A percentile compares a stretch with the other conserved stretches of the same genome.
Conservation (phyloP, 2,888 invertebrate species). For the Blastobasis lacticolella region DNA sequence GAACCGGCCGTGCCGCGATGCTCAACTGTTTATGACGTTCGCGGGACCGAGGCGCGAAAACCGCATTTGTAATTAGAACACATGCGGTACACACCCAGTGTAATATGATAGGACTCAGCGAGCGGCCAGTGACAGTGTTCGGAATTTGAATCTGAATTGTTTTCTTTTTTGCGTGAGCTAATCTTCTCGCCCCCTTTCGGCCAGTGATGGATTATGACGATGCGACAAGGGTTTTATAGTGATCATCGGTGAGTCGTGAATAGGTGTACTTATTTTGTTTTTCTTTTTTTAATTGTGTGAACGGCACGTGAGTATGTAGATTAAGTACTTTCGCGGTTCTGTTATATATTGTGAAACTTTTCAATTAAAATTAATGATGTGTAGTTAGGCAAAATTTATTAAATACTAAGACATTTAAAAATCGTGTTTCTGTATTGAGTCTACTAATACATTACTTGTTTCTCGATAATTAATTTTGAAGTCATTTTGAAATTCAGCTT, state of each 20-base stretch:
- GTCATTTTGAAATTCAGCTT: too few relatives aligned
- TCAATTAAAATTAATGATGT: too few relatives aligned
- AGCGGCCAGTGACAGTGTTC: slow-evolving; percentile 44
- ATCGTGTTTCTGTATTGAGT: too few relatives aligned
- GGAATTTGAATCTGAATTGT: slow-evolving; percentile 12
- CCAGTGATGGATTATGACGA: slow-evolving; percentile 40
- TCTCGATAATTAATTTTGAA: too few relatives aligned
- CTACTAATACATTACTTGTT: too few relatives aligned
- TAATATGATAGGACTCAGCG: slow-evolving; percentile 29
- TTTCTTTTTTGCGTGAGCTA: slow-evolving; percentile 2
- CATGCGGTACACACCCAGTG: slow-evolving; percentile 6
- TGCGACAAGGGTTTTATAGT: slow-evolving; percentile 63
- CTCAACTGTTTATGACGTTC: slow-evolving; percentile 31
- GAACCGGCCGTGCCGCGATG: slow-evolving; percentile 43
- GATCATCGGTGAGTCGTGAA: slow-evolving; percentile 59
- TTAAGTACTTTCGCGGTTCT: too few relatives aligned
- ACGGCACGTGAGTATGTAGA: too few relatives aligned
- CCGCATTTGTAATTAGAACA: neutral
- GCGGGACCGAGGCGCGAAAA: slow-evolving; percentile 17
- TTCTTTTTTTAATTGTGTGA: too few relatives aligned
- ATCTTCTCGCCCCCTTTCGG: neutral
- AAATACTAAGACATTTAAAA: too few relatives aligned
- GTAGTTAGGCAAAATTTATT: too few relatives aligned
- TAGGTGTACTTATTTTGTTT: too few relatives aligned
- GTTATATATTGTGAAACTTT: too few relatives aligned